A percentile compares a stretch with the other conserved stretches of the same genome.
These are phyloP conservation scores for Stenopsyche tienmushanensis DNA, from an alignment of 1,140 invertebrate genomes.

Conservation along the genomic window DNA sequence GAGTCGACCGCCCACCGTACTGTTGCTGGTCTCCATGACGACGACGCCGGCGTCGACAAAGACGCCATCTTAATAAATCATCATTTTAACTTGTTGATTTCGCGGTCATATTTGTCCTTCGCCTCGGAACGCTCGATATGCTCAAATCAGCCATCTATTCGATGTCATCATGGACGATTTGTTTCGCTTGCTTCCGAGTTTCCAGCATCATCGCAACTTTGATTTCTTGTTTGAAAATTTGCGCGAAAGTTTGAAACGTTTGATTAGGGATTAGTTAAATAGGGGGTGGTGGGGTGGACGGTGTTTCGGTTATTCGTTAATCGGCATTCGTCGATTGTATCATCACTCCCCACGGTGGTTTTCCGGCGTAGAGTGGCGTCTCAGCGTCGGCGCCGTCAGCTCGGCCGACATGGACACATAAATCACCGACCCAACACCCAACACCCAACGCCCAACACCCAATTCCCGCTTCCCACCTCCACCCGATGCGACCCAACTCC, in stretches of 20 bases:
- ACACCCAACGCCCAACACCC: background rate
- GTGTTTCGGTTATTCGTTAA: conserved; percentile 11
- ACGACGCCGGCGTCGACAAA: conserved; percentile 28
- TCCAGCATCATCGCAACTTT: background rate
- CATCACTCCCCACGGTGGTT: background rate
- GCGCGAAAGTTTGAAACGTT: background rate
- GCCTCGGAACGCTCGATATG: background rate
- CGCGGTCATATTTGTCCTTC: background rate
- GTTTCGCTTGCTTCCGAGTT: background rate
- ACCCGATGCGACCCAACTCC: background rate
- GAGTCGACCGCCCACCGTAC: conserved; percentile 10
- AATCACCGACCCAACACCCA: conserved; percentile 31
- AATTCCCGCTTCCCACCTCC: conserved; percentile 7
- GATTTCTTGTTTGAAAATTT: background rate
- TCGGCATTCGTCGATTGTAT: conserved; percentile 21
- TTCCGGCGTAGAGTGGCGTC: conserved; percentile 2
- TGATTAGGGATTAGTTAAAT: background rate
- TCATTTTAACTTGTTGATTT: conserved; percentile 42
- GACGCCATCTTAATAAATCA: conserved; percentile 35
- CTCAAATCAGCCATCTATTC: too few species aligned
- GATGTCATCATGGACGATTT: too few species aligned
- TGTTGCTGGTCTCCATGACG: conserved; percentile 34
- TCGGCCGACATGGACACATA: conserved; percentile 39
- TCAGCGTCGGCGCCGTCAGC: conserved; percentile 29
- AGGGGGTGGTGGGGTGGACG: background rate